Conservation (phyloP, 1,140 invertebrate genomes). For the Sitobion miscanthi region DNA sequence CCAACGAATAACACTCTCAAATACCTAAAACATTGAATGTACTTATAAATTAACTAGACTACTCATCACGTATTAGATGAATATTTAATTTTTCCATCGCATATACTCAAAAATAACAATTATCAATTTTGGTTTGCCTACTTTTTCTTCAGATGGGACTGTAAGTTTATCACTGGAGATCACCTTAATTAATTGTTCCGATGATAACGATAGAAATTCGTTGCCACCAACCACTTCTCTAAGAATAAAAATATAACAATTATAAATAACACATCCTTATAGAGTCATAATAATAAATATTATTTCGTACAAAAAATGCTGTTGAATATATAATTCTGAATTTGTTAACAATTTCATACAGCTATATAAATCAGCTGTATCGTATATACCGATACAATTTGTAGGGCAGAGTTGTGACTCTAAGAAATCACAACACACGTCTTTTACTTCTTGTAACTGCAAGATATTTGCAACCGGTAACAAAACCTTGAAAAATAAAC, state of each 20-base stretch:
- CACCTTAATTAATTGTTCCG: no score
- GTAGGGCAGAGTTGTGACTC: conserved; percentile 90
- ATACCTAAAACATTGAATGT: conserved; percentile 60
- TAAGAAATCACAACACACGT: conserved; percentile 92
- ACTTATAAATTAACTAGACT: conserved; percentile 65
- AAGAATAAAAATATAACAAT: conserved; percentile 60
- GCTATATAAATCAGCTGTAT: conserved; percentile 93
- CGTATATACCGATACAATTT: conserved; percentile 92
- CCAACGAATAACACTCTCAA: conserved; percentile 79
- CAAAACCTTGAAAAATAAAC: conserved; percentile 64
- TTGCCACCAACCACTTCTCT: conserved; percentile 73
- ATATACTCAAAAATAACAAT: no score
- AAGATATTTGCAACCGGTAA: conserved; percentile 91
- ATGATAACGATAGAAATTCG: no score
- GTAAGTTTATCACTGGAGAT: no score
- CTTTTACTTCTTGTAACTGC: conserved; percentile 87
- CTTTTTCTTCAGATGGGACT: no score
- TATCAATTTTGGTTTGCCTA: conserved; percentile 61
- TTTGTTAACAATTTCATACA: conserved; percentile 80
- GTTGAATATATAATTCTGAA: conserved; percentile 87
- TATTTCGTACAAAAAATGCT: conserved; percentile 84
- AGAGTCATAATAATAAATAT: background rate
- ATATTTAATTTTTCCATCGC: no score
- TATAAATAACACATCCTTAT: background rate
- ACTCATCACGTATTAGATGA: no score